A percentile compares a stretch with the other conserved stretches of the same genome.
Conservation (phyloP, 1,140 invertebrate species). For the Globodera ellingtonae region DNA sequence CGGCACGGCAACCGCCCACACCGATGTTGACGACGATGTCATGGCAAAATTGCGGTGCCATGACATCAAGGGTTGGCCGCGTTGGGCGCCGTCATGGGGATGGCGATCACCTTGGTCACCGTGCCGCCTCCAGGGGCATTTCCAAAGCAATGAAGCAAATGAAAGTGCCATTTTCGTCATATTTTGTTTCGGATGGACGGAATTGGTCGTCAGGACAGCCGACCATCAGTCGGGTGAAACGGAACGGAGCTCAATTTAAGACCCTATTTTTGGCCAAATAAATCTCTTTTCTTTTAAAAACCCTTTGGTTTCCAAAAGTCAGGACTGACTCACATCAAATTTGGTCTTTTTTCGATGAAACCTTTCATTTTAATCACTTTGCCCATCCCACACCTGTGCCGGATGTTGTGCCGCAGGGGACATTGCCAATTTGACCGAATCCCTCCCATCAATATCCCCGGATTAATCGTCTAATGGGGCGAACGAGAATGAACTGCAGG, state of each 20-base stretch:
- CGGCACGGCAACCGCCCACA: not conserved
- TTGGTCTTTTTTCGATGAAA: no score
- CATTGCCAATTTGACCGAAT: conserved; percentile 9
- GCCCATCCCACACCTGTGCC: not conserved
- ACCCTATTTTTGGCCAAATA: no score
- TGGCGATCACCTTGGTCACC: not conserved
- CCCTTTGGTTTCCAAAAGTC: no score
- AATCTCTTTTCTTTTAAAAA: no score
- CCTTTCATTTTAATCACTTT: not conserved
- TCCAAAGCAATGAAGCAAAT: no score
- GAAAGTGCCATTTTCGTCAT: no score
- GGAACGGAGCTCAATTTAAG: no score
- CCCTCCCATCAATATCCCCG: conserved; percentile 1
- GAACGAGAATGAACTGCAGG: not conserved
- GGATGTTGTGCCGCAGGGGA: not conserved
- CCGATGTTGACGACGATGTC: not conserved
- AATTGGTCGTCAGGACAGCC: no score
- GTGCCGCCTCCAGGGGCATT: not conserved
- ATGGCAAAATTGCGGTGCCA: not conserved
- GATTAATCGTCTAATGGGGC: conserved; percentile 17
- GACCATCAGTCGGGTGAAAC: no score
- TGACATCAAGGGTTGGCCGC: not conserved
- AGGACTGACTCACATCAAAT: no score
- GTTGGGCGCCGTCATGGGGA: not conserved
- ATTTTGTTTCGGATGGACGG: no score